Percentiles rank a stretch among this genome's conserved stretches.
phyloP scores from a whole-genome alignment of 2,888 invertebrate species.

The Lasioglossum marginatum region DNA sequence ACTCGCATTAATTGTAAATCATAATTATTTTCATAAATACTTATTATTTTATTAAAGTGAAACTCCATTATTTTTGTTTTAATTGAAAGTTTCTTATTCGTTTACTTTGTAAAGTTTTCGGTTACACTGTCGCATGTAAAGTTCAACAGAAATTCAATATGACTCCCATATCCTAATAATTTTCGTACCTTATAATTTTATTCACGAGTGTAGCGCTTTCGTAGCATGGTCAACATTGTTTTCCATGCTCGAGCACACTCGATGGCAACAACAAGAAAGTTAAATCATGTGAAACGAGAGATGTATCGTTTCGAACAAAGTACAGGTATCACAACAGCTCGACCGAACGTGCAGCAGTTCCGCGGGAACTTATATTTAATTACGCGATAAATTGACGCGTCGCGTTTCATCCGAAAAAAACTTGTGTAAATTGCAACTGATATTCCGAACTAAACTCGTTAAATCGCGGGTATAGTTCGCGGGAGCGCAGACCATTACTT shows the following conservation, averaged over 20 bases:
- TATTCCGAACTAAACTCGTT: conserved; percentile 69
- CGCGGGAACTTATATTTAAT: not conserved
- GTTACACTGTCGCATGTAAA: not conserved
- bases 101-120: too few relatives aligned
- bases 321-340: not conserved
- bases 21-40: too few relatives aligned
- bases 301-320: not conserved
- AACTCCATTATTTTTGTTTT: too few relatives aligned
- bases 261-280: not conserved
- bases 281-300: not conserved
- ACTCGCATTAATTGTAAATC: too few relatives aligned
- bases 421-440: conserved; percentile 62
- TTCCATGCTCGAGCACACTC: not conserved
- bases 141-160: too few relatives aligned
- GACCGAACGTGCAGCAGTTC: conserved; percentile 10
- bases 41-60: too few relatives aligned
- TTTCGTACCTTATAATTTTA: not conserved
- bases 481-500: conserved; percentile 37
- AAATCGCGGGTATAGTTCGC: conserved; percentile 51
- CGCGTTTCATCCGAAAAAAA: conserved; percentile 29
- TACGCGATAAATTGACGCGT: conserved; percentile 47
- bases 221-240: not conserved
- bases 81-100: too few relatives aligned
- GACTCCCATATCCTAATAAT: not conserved
- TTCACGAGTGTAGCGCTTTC: not conserved